A percentile compares a stretch with the other conserved stretches of the same genome.
Conservation (phyloP, 2,113 vertebrate species). For the Alouatta palliata region DNA sequence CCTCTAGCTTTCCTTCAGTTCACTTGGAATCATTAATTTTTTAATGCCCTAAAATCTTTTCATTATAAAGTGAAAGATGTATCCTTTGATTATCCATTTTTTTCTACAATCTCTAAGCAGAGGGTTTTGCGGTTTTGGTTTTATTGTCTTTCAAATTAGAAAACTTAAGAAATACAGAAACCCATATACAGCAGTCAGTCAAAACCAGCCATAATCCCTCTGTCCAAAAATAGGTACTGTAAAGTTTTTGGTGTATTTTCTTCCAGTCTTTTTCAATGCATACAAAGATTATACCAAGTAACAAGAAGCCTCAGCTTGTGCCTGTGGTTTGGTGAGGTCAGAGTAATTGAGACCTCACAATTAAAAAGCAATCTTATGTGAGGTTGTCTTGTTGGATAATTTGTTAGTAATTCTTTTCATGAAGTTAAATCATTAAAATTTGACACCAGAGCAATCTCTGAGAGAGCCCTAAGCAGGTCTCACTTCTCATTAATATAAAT, state of each 20-base stretch:
- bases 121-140: not conserved
- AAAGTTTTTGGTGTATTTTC: not conserved
- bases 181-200: not conserved
- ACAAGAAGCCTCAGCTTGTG: not conserved
- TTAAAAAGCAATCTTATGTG: slow-evolving; percentile 55
- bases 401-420: slow-evolving; percentile 59
- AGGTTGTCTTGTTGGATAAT: slow-evolving; percentile 54
- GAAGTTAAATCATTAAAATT: slow-evolving; percentile 74
- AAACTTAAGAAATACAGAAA: not conserved
- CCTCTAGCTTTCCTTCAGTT: not conserved
- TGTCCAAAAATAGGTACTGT: not conserved
- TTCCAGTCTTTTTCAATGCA: not conserved
- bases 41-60: not conserved
- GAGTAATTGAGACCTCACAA: slow-evolving; percentile 24
- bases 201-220: not conserved
- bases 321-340: not conserved
- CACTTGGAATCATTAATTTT: not conserved
- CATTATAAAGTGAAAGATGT: not conserved
- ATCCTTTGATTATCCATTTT: not conserved
- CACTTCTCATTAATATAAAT: slow-evolving; percentile 72
- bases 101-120: not conserved
- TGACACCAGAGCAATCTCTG: slow-evolving; percentile 59
- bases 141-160: not conserved
- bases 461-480: slow-evolving; percentile 62
- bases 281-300: not conserved